These are phyloP conservation scores for Campylomormyrus tamandua DNA, from an alignment of 2,113 vertebrate genomes.

Conservation along the genomic window DNA sequence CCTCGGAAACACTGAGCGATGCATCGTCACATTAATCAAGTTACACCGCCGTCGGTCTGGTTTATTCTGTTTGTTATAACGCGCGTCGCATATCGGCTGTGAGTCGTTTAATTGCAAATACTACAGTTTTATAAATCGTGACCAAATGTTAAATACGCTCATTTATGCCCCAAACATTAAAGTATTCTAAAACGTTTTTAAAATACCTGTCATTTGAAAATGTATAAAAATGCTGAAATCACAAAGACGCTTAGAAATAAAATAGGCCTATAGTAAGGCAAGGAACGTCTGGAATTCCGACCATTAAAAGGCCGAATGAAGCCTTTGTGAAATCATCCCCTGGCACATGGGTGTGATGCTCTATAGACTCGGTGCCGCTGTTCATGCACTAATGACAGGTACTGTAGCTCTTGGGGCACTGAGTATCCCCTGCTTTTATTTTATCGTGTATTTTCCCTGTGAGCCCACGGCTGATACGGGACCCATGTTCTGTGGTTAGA, in stretches of 20 bases:
- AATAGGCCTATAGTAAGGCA: not conserved
- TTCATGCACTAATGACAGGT: not conserved
- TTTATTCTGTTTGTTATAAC: not conserved
- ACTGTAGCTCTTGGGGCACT: not conserved
- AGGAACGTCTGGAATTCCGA: not conserved
- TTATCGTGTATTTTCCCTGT: not conserved
- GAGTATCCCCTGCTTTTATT: not conserved
- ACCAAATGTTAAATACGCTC: not conserved
- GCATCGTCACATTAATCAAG: not conserved
- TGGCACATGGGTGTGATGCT: not conserved
- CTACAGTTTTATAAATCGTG: not conserved
- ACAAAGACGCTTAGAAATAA: not conserved
- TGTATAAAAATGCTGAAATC: not conserved
- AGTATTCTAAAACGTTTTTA: not conserved
- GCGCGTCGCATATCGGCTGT: not conserved
- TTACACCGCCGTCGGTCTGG: not conserved
- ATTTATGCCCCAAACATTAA: not conserved
- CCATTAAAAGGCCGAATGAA: not conserved
- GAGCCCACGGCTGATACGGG: not conserved
- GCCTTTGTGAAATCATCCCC: not conserved
- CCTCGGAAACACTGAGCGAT: not conserved
- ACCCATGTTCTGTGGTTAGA: not conserved
- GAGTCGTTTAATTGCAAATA: not conserved
- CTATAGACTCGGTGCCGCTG: not conserved
- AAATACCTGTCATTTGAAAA: not conserved